Base-by-base conservation (phyloP, 2,888 invertebrate genomes). In the Nomada ferruginata region DNA sequence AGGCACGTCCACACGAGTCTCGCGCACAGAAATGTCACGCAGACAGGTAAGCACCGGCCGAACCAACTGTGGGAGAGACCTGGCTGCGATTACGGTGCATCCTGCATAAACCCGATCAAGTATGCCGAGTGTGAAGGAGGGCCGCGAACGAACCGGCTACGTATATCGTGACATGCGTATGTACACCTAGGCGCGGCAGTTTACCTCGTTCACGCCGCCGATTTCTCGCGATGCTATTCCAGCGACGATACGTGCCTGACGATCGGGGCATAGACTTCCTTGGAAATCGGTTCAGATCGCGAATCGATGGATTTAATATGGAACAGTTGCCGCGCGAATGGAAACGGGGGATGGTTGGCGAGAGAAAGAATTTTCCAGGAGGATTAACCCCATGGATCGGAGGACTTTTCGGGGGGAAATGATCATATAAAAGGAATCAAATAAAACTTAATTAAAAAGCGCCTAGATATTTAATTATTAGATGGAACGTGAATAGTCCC, bases 61-160 rank as follows among this genome's bases (percentile, higher is more conserved):
- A 76, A 55, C 63, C 60, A 57, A 81, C 68, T 72, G 79, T 69
- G 79, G 86, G 87, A 86, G 84, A 86, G 89, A 83, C 79, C 73
- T 18, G 76, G 77, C 29, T 78, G 81, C 88, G 86, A 85, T 91
- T 91, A 87, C 88, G 84, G 89, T 89, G 90, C 91, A 89, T 87
- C 86, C 89, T 85, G 89, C 91, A 88, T 90, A 88, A 90, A 86
- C 87, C 87, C 89, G 87, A 90, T 91, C 91, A 87, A 84, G 91
- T 89, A 90, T 90, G 89, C 91, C 88, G 88, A 89, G 89, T 91
- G 90, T 89, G 88, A 91, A 91, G 87, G 86, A 84, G 84, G 83
- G 76, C 70, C 83, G 82, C 83, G 88, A 86, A 81, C 83, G 88
- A 85, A 86, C 84, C 85, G 88, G 83, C 84, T 85, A 87, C 77